Percentiles rank a stretch among this genome's conserved stretches.
phyloP scores from a whole-genome alignment of 2,113 vertebrate species.

The Neotoma lepida region DNA sequence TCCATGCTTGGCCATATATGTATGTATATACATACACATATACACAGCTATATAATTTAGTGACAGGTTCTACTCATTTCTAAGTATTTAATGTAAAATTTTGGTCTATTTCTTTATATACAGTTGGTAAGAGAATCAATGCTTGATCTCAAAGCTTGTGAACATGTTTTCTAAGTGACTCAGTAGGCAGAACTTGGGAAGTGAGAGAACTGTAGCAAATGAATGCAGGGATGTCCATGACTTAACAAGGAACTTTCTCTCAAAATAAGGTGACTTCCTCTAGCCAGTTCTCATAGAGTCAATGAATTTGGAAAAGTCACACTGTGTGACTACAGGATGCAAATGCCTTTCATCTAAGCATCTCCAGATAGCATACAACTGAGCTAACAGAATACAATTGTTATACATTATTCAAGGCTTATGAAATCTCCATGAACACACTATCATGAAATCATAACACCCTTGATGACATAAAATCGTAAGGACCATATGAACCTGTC shows the following conservation, averaged over 20 bases:
- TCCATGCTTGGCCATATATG: constrained; percentile 55
- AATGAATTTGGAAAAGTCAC: constrained; percentile 20
- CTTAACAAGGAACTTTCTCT: constrained; percentile 47
- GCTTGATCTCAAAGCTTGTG: constrained; percentile 42
- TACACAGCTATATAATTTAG: not conserved
- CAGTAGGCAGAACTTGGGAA: constrained; percentile 52
- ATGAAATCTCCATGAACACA: constrained; percentile 66
- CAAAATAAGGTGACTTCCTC: constrained; percentile 67
- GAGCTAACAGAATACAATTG: constrained; percentile 8
- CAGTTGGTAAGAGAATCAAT: constrained; percentile 45
- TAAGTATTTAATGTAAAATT: constrained; percentile 54
- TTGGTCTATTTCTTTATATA: constrained; percentile 50
- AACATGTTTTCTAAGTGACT: constrained; percentile 26
- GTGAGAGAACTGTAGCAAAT: constrained; percentile 23
- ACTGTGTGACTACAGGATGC: constrained; percentile 1
- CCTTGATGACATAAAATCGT: not conserved
- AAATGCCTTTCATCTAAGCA: constrained; percentile 20
- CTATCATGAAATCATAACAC: not conserved
- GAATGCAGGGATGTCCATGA: constrained; percentile 22
- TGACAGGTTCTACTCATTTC: constrained; percentile 52
- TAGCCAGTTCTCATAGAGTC: constrained; percentile 52
- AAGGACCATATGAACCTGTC: not conserved
- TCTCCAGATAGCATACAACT: constrained; percentile 48
- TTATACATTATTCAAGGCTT: constrained; percentile 47
- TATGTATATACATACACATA: not conserved